Base-by-base conservation (phyloP, 2,888 invertebrate genomes). In the Athripsodes cinereus region DNA sequence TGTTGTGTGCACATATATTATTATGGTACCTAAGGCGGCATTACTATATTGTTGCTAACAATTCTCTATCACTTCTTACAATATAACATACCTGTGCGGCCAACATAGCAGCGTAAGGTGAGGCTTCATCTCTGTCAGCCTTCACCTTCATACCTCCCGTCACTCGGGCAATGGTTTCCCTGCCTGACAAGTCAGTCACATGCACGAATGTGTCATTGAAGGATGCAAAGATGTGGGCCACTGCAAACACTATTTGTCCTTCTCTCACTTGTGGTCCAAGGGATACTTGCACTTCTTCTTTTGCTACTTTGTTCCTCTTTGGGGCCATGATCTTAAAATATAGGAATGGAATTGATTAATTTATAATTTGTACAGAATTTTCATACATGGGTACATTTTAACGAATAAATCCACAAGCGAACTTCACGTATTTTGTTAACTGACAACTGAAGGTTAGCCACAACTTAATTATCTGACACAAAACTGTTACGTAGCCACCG, bases 151-250 rank as follows among this genome's bases (percentile, higher is more conserved):
- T 99, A 62, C 95, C 95, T 68, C 95, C 94, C 67, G 99, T 99
- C 55, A 99, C 94, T 71, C 98, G 83, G 65, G 92, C 90, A 69
- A 93, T 92, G 16, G 92, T 93, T 86, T 93, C 93, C 70, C 92
- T 89, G 67, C 99, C 99, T 59, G 98, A 99, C 69, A 99, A 82
- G 80, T 99, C 99, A 16, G 99, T 99, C 63, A 99, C 96, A 81
- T 99, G 99, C 51, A 99, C 99, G 74, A 99, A 99, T 55, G 99
- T 99, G 75, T 99, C 99, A 72, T 99, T 99, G 84, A 99, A 99
- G 67, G 96, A 97, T 66, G 99, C 99, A 72, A 94, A 99, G 71
- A 99, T 99, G 79, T 99, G 99, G 62, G 98, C 99, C 19, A 99
- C 98, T 59, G 98, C 99, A 72, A 98, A 99, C 59, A 99, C 96